Evolutionary conservation across 2,888 invertebrate species (phyloP).

Genomic region (Mesorhabditis belari): DNA sequence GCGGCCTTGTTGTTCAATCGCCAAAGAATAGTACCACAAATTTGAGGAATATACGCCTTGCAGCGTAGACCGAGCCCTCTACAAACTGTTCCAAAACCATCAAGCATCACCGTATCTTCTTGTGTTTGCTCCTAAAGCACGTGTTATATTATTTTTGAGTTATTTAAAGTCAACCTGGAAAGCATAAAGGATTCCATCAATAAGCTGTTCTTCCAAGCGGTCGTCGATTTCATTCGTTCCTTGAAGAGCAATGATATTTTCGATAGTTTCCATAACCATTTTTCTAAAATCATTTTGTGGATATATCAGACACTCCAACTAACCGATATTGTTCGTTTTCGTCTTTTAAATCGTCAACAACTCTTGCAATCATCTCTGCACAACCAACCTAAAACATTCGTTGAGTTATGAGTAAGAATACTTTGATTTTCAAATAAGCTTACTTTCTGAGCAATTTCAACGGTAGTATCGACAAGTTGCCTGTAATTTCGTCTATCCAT

Average conservation of each 20-base stretch:
- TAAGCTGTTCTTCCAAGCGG: conserved; percentile 91
- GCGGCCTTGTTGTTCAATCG: conserved; percentile 98
- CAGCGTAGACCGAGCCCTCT: conserved; percentile 93
- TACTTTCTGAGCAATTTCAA: conserved; percentile 99
- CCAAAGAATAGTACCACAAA: conserved; percentile 99
- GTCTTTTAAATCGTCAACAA: conserved; percentile 97
- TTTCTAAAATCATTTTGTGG: conserved; percentile 59
- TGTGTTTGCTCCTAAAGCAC: conserved; percentile 99
- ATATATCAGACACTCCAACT: neutral
- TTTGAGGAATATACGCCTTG: conserved; percentile 96
- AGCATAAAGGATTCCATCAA: conserved; percentile 96
- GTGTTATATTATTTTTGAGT: conserved; percentile 76
- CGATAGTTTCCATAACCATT: conserved; percentile 99
- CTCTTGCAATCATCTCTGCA: conserved; percentile 90
- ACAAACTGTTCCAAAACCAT: conserved; percentile 97
- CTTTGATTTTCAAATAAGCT: too few relatives aligned
- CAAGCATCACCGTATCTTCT: conserved; percentile 98
- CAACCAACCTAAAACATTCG: too few relatives aligned
- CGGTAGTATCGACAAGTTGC: conserved; percentile 87
- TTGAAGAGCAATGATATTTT: conserved; percentile 56
- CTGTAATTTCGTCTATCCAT: conserved; percentile 92
- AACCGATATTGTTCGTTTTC: conserved; percentile 93
- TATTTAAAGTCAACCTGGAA: conserved; percentile 60
- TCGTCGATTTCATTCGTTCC: conserved; percentile 98
- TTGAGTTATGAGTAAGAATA: too few relatives aligned